Percentiles rank a stretch among this genome's conserved stretches.
These are phyloP conservation scores for Drosophila nr. perissopoda DNA, from an alignment of 2,888 invertebrate species.

Conservation along the genomic window DNA sequence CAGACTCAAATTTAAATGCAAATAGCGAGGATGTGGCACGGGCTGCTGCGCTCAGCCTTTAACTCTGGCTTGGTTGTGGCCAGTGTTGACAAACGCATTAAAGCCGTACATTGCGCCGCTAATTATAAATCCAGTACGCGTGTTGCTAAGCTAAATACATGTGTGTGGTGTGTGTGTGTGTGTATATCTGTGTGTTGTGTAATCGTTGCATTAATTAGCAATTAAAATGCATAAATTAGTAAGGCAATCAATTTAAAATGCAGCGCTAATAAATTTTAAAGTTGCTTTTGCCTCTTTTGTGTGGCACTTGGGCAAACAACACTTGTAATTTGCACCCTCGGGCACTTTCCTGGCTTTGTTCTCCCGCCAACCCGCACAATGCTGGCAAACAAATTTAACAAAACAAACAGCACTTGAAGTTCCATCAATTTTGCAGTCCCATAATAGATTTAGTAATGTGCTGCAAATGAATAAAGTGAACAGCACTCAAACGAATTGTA, in stretches of 20 bases:
- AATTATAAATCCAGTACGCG: slow-evolving; percentile 64
- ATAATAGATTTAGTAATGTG: background rate
- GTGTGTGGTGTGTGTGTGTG: slow-evolving; percentile 12
- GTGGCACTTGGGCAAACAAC: slow-evolving; percentile 12
- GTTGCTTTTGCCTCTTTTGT: slow-evolving; percentile 26
- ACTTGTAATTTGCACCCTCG: slow-evolving; percentile 17
- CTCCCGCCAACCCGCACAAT: background rate
- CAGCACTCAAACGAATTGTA: background rate
- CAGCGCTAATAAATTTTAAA: slow-evolving; percentile 62
- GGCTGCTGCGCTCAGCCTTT: background rate
- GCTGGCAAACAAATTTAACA: background rate
- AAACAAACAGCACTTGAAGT: background rate
- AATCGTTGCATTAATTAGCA: slow-evolving; percentile 73
- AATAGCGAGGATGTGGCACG: slow-evolving; percentile 42
- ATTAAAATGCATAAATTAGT: slow-evolving; percentile 75
- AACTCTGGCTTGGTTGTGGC: slow-evolving; percentile 4
- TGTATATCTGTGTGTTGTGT: slow-evolving; percentile 31
- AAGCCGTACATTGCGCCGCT: slow-evolving; percentile 63
- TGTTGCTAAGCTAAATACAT: slow-evolving; percentile 11
- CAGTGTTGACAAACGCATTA: slow-evolving; percentile 62
- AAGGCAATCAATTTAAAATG: slow-evolving; percentile 68
- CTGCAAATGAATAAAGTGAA: background rate
- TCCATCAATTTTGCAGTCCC: background rate
- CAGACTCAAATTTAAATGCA: slow-evolving; percentile 59
- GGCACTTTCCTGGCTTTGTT: slow-evolving; percentile 1